phyloP scores from a whole-genome alignment of 2,888 invertebrate genomes.

The Noctua comes region DNA sequence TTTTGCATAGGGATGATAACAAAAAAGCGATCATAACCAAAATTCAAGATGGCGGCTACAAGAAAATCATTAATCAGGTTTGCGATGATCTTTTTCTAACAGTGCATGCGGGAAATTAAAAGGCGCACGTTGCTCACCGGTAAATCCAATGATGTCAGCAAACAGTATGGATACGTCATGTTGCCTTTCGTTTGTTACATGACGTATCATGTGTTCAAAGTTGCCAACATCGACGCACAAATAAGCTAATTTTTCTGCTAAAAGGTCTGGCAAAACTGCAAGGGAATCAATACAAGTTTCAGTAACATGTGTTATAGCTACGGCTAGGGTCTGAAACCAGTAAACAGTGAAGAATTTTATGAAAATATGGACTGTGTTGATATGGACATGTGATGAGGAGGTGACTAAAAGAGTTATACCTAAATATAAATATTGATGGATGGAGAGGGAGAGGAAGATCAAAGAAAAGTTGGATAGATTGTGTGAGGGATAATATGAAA shows the following conservation, averaged over 20 bases:
- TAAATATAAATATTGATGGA: too few species aligned
- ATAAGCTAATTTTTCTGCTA: constrained; percentile 98
- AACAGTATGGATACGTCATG: constrained; percentile 98
- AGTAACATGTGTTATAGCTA: neutral
- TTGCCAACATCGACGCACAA: constrained; percentile 94
- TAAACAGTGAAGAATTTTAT: neutral
- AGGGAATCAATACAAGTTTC: constrained; percentile 22
- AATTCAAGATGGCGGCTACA: neutral
- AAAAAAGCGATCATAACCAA: neutral
- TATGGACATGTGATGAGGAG: neutral
- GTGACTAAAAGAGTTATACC: neutral
- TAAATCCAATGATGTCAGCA: constrained; percentile 98
- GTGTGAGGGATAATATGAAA: too few species aligned
- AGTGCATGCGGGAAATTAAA: neutral
- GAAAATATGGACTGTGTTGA: neutral
- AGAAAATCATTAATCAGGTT: neutral
- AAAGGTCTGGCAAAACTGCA: constrained; percentile 97
- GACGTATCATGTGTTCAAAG: constrained; percentile 70
- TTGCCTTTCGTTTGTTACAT: constrained; percentile 82
- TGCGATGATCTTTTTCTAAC: neutral
- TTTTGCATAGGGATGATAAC: neutral
- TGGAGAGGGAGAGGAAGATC: too few species aligned
- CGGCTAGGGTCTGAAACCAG: neutral
- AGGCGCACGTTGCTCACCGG: constrained; percentile 88
- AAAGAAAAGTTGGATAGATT: too few species aligned